phyloP scores from a whole-genome alignment of 2,797 vertebrate genomes.

The Acanthurus lineatus region DNA sequence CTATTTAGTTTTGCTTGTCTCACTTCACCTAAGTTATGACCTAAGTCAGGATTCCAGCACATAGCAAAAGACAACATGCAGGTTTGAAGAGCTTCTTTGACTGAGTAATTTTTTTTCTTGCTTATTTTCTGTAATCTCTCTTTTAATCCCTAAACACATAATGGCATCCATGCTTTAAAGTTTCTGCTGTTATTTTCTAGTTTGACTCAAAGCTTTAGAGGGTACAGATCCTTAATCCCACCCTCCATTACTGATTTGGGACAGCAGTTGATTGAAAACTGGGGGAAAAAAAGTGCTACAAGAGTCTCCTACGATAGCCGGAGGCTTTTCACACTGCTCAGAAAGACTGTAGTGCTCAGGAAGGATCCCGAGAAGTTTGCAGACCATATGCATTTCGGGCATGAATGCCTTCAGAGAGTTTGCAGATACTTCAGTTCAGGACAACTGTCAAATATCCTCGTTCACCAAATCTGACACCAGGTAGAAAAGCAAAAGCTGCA shows the following conservation, averaged over 20 bases:
- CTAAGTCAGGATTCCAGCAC: slow-evolving; percentile 55
- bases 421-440: slow-evolving; percentile 69
- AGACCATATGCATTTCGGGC: slow-evolving; percentile 73
- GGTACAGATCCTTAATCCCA: slow-evolving; percentile 73
- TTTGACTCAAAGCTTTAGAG: slow-evolving; percentile 59
- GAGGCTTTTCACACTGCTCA: slow-evolving; percentile 70
- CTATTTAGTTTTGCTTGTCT: slow-evolving; percentile 5
- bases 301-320: slow-evolving; percentile 58
- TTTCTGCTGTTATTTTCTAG: slow-evolving; percentile 58
- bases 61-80: slow-evolving; percentile 41
- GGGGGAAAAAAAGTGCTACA: slow-evolving; percentile 61
- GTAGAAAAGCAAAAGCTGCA: slow-evolving; percentile 28
- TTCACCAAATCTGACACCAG: slow-evolving; percentile 54
- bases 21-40: neutral
- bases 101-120: slow-evolving; percentile 31
- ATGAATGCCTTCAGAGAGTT: slow-evolving; percentile 65
- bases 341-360: slow-evolving; percentile 56
- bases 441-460: slow-evolving; percentile 61
- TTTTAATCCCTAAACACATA: slow-evolving; percentile 67
- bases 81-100: slow-evolving; percentile 22
- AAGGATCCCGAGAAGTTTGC: slow-evolving; percentile 57
- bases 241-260: slow-evolving; percentile 78
- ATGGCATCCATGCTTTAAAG: slow-evolving; percentile 55
- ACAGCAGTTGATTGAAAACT: slow-evolving; percentile 80
- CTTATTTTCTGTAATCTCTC: slow-evolving; percentile 34